Percentiles rank a stretch among this genome's conserved stretches.
Evolutionary conservation across 2,888 invertebrate species (phyloP).

Genomic region (Iselma pallidipennis): DNA sequence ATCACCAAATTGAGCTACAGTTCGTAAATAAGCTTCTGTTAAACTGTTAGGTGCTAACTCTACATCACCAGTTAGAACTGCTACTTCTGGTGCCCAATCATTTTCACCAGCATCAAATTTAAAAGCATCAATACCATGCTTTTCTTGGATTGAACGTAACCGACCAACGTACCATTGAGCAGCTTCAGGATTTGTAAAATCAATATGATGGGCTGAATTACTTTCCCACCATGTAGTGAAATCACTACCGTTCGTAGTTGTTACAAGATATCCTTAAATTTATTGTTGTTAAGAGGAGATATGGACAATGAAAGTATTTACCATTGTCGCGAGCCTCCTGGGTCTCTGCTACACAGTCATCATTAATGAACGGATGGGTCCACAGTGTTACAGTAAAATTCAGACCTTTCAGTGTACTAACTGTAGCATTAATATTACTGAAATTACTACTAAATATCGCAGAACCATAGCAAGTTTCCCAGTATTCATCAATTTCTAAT

Average conservation of each 20-base stretch:
- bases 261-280: slow-evolving; percentile 58
- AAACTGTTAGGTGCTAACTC: slow-evolving; percentile 63
- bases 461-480: slow-evolving; percentile 87
- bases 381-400: slow-evolving; percentile 80
- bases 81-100: slow-evolving; percentile 67
- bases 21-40: slow-evolving; percentile 61
- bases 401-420: slow-evolving; percentile 63
- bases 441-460: slow-evolving; percentile 73
- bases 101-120: slow-evolving; percentile 85
- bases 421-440: slow-evolving; percentile 66
- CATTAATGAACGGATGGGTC: slow-evolving; percentile 86
- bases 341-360: slow-evolving; percentile 61
- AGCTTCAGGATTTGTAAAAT: slow-evolving; percentile 73
- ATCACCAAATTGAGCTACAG: slow-evolving; percentile 64
- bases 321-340: slow-evolving; percentile 14
- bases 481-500: slow-evolving; percentile 85
- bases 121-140: slow-evolving; percentile 71
- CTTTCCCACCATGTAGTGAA: slow-evolving; percentile 60
- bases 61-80: slow-evolving; percentile 55
- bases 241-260: slow-evolving; percentile 59
- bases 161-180: slow-evolving; percentile 62
- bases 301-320: slow-evolving; percentile 8
- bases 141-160: slow-evolving; percentile 60
- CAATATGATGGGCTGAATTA: slow-evolving; percentile 64
- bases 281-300: too few relatives aligned